phyloP scores from a whole-genome alignment of 2,888 invertebrate species.

The Hipparchia semele region DNA sequence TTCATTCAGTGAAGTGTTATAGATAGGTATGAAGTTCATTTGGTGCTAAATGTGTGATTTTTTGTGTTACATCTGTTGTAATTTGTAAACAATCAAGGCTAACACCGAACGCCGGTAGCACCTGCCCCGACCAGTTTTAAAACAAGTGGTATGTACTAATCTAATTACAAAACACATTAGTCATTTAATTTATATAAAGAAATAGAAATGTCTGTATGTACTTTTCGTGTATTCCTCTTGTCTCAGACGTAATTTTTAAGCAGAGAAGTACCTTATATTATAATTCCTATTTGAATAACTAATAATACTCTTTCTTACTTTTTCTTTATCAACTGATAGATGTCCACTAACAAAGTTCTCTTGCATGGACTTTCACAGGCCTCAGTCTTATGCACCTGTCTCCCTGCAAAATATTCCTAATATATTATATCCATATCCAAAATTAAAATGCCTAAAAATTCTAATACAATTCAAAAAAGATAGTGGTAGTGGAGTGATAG shows the following conservation, averaged over 20 bases:
- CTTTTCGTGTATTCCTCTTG: neutral
- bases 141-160: conserved; percentile 41
- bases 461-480: too few species aligned
- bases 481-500: neutral
- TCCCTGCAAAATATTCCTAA: too few species aligned
- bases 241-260: too few species aligned
- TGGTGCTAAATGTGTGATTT: conserved; percentile 38
- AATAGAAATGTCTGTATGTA: neutral
- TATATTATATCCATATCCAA: too few species aligned
- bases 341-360: too few species aligned
- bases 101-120: conserved; percentile 36
- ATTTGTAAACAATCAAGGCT: conserved; percentile 59
- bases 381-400: too few species aligned
- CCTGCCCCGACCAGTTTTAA: conserved; percentile 26
- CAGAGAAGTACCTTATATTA: too few species aligned
- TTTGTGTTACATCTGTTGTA: conserved; percentile 46
- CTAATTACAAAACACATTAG: neutral
- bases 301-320: too few species aligned
- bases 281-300: too few species aligned
- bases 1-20: conserved; percentile 23
- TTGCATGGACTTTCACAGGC: too few species aligned
- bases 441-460: too few species aligned
- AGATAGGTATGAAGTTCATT: conserved; percentile 35
- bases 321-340: too few species aligned
- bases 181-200: neutral